Conservation (phyloP, 2,888 invertebrate species). For the Limnephilus lunatus region DNA sequence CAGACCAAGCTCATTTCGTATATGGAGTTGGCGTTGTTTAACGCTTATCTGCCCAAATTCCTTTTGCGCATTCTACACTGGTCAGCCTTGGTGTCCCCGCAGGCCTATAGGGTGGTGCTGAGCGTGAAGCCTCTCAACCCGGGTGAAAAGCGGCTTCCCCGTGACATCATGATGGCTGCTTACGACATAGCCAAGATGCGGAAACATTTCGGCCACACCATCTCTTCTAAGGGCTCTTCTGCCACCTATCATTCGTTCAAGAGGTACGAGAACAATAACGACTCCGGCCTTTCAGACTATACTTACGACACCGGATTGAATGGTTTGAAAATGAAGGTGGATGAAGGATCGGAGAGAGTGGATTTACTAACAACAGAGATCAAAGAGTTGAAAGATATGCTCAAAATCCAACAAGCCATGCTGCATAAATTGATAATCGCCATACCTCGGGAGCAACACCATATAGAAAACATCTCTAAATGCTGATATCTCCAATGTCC, state of each 20-base stretch:
- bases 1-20: slow-evolving; percentile 93
- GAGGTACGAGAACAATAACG: slow-evolving; percentile 82
- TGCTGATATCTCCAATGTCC: slow-evolving; percentile 46
- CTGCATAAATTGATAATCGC: slow-evolving; percentile 74
- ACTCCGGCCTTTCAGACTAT: slow-evolving; percentile 76
- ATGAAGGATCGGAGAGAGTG: slow-evolving; percentile 83
- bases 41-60: slow-evolving; percentile 87
- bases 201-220: slow-evolving; percentile 83
- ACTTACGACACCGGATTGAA: slow-evolving; percentile 78
- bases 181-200: slow-evolving; percentile 88
- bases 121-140: slow-evolving; percentile 91
- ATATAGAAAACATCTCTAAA: slow-evolving; percentile 49
- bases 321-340: slow-evolving; percentile 80
- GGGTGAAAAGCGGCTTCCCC: slow-evolving; percentile 87
- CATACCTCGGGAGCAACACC: slow-evolving; percentile 27
- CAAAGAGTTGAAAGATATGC: slow-evolving; percentile 81
- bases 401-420: slow-evolving; percentile 76
- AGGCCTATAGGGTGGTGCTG: slow-evolving; percentile 88
- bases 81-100: slow-evolving; percentile 88
- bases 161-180: slow-evolving; percentile 87
- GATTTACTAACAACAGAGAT: slow-evolving; percentile 83
- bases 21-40: slow-evolving; percentile 88
- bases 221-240: slow-evolving; percentile 81
- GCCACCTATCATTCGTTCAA: slow-evolving; percentile 81
- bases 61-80: slow-evolving; percentile 85